These are phyloP conservation scores for Heliangelus exortis DNA, from an alignment of 2,797 vertebrate species.

Conservation along the genomic window DNA sequence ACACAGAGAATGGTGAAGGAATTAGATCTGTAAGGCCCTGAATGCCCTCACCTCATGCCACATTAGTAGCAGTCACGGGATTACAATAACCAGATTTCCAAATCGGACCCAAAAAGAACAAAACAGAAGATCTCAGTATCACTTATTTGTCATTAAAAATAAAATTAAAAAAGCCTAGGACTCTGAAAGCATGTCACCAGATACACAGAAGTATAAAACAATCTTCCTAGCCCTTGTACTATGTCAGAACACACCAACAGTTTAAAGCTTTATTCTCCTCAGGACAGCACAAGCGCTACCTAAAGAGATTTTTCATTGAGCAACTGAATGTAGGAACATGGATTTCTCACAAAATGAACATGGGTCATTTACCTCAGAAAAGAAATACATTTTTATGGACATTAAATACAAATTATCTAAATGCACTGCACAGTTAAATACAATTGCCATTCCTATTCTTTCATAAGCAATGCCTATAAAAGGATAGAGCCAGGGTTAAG, in stretches of 20 bases:
- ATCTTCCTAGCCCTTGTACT: neutral
- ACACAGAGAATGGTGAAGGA: neutral
- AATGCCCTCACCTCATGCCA: neutral
- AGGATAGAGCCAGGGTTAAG: constrained; percentile 13
- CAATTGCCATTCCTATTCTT: neutral
- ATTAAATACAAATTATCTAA: constrained; percentile 23
- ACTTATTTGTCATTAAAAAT: neutral
- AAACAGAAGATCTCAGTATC: neutral
- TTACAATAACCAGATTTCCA: neutral
- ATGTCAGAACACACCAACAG: neutral
- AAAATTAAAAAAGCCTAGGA: neutral
- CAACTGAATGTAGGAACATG: neutral
- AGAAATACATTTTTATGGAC: neutral
- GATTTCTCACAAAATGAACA: neutral
- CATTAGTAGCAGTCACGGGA: neutral
- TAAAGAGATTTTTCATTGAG: neutral
- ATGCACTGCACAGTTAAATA: neutral
- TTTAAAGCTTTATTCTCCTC: neutral
- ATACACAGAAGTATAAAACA: neutral
- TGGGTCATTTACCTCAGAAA: neutral
- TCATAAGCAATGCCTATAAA: neutral
- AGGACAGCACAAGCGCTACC: neutral
- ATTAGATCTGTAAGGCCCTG: neutral
- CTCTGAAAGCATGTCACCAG: neutral
- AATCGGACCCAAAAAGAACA: neutral